These are phyloP conservation scores for Acanthurus tractus DNA, from an alignment of 2,797 vertebrate species.

Conservation along the genomic window DNA sequence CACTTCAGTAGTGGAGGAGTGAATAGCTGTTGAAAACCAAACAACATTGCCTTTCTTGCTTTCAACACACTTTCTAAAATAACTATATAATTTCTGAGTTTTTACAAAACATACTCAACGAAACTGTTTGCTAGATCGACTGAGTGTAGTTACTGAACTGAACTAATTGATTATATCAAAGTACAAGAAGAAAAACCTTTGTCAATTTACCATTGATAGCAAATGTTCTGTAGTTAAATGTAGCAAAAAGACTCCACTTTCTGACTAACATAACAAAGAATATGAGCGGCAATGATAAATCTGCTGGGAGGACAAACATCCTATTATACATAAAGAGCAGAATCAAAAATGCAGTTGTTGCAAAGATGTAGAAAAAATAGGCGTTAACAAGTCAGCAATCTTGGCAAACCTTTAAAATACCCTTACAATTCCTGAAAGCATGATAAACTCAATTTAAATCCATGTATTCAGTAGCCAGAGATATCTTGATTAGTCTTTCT, in stretches of 20 bases:
- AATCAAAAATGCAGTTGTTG: neutral
- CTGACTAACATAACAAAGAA: neutral
- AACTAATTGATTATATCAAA: neutral
- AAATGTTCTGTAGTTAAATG: neutral
- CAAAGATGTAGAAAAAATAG: neutral
- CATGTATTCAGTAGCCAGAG: neutral
- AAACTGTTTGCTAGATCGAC: too few relatives aligned
- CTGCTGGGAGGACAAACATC: neutral
- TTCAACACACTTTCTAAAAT: neutral
- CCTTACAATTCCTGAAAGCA: neutral
- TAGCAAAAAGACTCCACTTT: neutral
- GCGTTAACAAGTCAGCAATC: neutral
- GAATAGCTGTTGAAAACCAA: conserved; percentile 25
- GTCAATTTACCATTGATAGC: neutral
- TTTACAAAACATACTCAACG: neutral
- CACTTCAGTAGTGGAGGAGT: conserved; percentile 26
- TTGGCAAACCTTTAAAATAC: too few relatives aligned
- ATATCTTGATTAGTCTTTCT: neutral
- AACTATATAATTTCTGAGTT: neutral
- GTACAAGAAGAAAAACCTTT: neutral
- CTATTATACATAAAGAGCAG: too few relatives aligned
- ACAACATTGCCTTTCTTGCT: neutral
- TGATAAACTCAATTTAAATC: neutral
- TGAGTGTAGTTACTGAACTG: neutral
- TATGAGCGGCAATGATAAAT: neutral